Percentiles rank a stretch among this genome's conserved stretches.
Evolutionary conservation across 1,140 invertebrate genomes (phyloP).

Genomic region (Lanistes nyassanus): DNA sequence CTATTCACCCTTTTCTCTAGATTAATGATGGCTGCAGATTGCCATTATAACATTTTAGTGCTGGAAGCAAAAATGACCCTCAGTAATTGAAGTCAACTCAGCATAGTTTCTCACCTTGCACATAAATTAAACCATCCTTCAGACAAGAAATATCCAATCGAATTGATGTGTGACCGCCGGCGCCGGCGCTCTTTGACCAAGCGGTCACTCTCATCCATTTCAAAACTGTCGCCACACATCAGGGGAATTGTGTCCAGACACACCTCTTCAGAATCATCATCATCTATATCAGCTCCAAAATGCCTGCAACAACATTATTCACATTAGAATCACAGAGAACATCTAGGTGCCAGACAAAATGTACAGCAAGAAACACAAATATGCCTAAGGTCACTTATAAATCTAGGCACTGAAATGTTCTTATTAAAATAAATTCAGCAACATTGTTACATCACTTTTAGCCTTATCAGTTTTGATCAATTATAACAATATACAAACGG

Average conservation of each 20-base stretch:
- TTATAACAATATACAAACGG: neutral
- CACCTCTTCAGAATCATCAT: constrained; percentile 44
- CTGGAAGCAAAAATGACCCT: no score
- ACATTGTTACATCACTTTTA: neutral
- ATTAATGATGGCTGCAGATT: no score
- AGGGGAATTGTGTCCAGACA: constrained; percentile 72
- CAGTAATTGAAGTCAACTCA: no score
- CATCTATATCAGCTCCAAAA: constrained; percentile 13
- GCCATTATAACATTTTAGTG: no score
- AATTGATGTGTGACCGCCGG: constrained; percentile 36
- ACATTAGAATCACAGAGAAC: neutral
- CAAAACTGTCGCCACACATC: constrained; percentile 71
- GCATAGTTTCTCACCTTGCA: constrained; percentile 38
- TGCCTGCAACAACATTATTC: neutral
- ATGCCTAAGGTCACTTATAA: no score
- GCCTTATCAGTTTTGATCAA: neutral
- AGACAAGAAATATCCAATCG: constrained; percentile 41
- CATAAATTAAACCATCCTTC: constrained; percentile 49
- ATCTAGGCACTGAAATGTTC: no score
- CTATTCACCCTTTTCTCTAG: no score
- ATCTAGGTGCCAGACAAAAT: no score
- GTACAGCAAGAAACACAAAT: no score
- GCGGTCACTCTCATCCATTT: constrained; percentile 76
- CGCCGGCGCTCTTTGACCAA: constrained; percentile 70
- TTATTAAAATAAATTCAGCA: no score